Base-by-base conservation (phyloP, 2,797 vertebrate species). In the Champsocephalus gunnari region DNA sequence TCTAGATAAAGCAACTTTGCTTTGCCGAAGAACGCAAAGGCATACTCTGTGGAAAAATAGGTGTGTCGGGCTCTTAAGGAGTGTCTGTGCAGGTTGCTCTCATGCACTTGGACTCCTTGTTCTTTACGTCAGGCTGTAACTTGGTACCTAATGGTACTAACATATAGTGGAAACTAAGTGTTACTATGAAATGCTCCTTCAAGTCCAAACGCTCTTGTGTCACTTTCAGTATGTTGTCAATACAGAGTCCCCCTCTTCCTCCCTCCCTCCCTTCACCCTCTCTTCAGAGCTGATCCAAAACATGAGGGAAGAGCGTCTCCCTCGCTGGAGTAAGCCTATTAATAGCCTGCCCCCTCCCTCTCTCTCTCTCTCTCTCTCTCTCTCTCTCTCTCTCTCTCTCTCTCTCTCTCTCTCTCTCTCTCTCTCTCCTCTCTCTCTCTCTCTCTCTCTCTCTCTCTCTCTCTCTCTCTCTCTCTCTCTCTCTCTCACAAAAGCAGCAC, bases 291-390 rank as follows among this genome's bases (percentile, higher is more conserved):
- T 48, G 85, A 74, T 71, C 73, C 86, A 66, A 87, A 89, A 90
- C 91, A 89, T 84, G 83, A 85, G 80, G 80, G 79, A 79, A 75
- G 57, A 71, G 84, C 14, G 56, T 82, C 86, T 86, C 84, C 71
- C 83, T 90, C 77, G 7, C 67, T 77, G 72, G 82, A 86, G 86
- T 84, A 85, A 83, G 48, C 50, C 88, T 92, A 92, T 92, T 92
- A 93, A 94, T 93, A 94, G 86, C 70, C 66, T 21, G 60, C 58
- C n/a, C n/a, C n/a, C 80, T 88, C 83, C 88, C 81, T 28, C 28
- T 17, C 47, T 17, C 61, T 19, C 19, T 19, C 19, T 19, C 19
- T 19, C 19, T 19, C 19, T 19, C 19, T 19, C 19, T 19, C 19
- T 19, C 19, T 19, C 19, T 19, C 19, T 19, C 19, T 19, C 19